Base-by-base conservation (phyloP, 2,797 vertebrate species). In the Bryconaethiops microstoma region DNA sequence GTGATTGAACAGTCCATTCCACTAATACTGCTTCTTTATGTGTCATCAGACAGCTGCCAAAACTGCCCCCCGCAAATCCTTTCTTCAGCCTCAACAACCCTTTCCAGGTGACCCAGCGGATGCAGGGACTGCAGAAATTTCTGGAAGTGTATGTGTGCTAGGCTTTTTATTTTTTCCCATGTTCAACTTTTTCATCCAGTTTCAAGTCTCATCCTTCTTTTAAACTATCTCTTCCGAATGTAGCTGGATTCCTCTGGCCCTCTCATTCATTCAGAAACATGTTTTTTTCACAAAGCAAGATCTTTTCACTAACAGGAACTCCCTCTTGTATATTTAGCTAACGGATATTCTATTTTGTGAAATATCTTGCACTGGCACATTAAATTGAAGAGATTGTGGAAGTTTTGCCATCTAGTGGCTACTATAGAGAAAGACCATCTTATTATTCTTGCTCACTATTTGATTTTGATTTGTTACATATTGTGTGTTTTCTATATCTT, bases 21-120 rank as follows among this genome's bases (percentile, higher is more conserved):
- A 29, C 40, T 25, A 45, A 2, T 16, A 40, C n/a, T 75, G 35
- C 42, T 74, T 74, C 12, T 68, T 35, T 85, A n/a, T n/a, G 40
- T 80, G 12, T 80, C 78, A 78, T 4, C 86, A 98, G 97, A 86
- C 94, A 96, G 59, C 79, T 99, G 65, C 98, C 98, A 25, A 97
- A 97, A 84, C 90, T 99, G 82, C 97, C 97, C 7, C 90, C 96
- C 1, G 94, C 95, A 93, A 97, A 94, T 73, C 95, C 96, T 0
- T 99, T 99, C 93, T 98, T 99, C 91, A 98, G 94, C 75, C 89
- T 95, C 86, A 96, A 88, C 86, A 97, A 96, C 85, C 89, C 90
- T 0, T 93, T 94, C 52, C 96, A 96, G 0, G 93, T 99, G 64
- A 91, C 91, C 19, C 94, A 95, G 83, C 95, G 97, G 79, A 96